Percentiles rank a stretch among this genome's conserved stretches.
Conservation (phyloP, 2,113 vertebrate genomes). For the Triplophysa dalaica region DNA sequence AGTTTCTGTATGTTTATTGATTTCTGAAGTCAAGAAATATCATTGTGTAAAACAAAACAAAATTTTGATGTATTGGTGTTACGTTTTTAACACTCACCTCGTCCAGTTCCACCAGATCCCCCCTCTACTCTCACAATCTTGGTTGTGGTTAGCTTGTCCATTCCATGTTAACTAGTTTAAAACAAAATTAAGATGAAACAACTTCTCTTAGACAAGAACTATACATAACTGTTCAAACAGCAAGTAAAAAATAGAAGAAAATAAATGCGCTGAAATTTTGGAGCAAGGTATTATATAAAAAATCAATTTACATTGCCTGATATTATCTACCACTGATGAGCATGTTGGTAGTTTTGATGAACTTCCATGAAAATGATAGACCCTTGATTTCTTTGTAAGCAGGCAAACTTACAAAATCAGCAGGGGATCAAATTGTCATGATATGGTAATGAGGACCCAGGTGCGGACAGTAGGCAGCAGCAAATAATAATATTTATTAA, state of each 20-base stretch:
- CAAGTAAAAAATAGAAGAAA: no score
- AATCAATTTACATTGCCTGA: background rate
- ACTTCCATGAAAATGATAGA: no score
- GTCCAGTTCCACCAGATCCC: conserved; percentile 49
- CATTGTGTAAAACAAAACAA: background rate
- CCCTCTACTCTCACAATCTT: conserved; percentile 57
- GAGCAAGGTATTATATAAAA: no score
- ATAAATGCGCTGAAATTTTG: no score
- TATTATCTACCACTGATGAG: no score
- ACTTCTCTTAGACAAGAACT: background rate
- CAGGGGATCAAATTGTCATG: no score
- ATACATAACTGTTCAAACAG: background rate
- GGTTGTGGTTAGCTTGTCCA: conserved; percentile 64
- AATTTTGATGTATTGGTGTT: background rate
- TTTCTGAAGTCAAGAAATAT: background rate
- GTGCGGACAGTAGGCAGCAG: no score
- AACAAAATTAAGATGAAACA: conserved; percentile 7
- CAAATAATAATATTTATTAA: no score
- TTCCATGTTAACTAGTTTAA: conserved; percentile 60
- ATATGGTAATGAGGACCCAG: no score
- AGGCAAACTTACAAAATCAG: no score
- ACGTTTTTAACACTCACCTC: conserved; percentile 55
- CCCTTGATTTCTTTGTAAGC: no score
- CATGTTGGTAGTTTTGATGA: no score
- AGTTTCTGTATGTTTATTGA: conserved; percentile 71